Evolutionary conservation across 2,113 vertebrate genomes (phyloP).

Genomic region (Pteropus alecto): DNA sequence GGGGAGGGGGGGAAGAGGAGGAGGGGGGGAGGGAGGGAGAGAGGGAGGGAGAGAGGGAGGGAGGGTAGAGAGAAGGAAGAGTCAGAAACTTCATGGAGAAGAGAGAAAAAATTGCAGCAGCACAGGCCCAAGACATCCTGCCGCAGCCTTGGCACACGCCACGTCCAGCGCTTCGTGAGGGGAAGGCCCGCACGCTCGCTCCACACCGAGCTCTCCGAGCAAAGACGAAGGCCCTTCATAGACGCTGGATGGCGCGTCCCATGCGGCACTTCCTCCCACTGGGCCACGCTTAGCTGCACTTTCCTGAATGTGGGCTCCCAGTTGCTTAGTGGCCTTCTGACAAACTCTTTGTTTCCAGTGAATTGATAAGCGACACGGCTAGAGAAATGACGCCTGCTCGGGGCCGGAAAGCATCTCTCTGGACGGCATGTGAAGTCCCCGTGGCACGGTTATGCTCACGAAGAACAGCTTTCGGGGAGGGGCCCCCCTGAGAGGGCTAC

Average conservation of each 20-base stretch:
- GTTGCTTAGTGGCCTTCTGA: not conserved
- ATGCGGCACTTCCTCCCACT: not conserved
- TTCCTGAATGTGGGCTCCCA: not conserved
- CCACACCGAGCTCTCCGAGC: not conserved
- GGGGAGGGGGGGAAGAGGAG: no score
- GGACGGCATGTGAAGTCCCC: not conserved
- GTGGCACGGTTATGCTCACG: not conserved
- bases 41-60: no score
- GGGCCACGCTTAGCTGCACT: not conserved
- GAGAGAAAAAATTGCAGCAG: not conserved
- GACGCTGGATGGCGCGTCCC: not conserved
- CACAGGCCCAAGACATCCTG: not conserved
- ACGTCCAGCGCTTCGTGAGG: not conserved
- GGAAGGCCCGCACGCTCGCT: not conserved
- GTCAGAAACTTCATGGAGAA: constrained; percentile 58
- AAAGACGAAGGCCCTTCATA: not conserved
- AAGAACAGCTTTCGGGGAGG: not conserved
- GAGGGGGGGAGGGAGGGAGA: no score
- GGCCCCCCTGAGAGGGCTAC: not conserved
- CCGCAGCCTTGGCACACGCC: constrained; percentile 26
- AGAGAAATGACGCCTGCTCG: not conserved
- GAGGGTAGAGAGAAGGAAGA: not conserved
- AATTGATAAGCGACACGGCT: not conserved
- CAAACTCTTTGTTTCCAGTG: not conserved
- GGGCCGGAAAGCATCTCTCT: not conserved